phyloP scores from a whole-genome alignment of 92 coral and sea anemone genomes.

The Siderastrea radians region DNA sequence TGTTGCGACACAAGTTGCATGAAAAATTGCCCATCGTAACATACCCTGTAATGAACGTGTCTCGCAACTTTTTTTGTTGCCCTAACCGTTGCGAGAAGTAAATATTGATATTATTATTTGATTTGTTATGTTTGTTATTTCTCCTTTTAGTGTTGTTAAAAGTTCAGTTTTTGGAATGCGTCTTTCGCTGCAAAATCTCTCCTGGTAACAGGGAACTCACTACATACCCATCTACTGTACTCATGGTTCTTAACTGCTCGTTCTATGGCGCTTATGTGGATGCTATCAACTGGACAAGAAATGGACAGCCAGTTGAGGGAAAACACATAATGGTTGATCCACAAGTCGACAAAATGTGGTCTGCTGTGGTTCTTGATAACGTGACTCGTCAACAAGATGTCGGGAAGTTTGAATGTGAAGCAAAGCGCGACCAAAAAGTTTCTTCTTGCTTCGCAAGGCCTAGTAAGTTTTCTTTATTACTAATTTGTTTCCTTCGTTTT shows the following conservation, averaged over 20 bases:
- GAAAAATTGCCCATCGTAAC: too few species aligned
- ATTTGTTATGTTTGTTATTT: neutral
- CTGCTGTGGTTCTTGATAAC: slow-evolving; percentile 6
- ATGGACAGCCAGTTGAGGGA: neutral
- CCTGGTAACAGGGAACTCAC: slow-evolving; percentile 6
- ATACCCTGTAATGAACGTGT: too few species aligned
- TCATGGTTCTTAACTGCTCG: slow-evolving; percentile 28
- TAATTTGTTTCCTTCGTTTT: neutral
- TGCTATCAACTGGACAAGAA: slow-evolving; percentile 3
- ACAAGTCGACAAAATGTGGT: slow-evolving; percentile 1
- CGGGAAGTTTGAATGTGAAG: neutral
- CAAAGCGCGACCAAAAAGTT: neutral
- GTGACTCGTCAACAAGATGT: neutral
- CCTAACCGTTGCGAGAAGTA: too few species aligned
- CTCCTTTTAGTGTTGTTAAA: neutral
- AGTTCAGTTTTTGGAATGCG: neutral
- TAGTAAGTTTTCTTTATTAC: neutral
- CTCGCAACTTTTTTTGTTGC: too few species aligned
- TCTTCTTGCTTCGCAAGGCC: slow-evolving; percentile 5
- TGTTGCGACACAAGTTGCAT: too few species aligned
- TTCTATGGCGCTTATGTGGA: neutral
- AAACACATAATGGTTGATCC: neutral
- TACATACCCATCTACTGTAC: neutral
- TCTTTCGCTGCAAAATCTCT: slow-evolving; percentile 1
- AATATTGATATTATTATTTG: too few species aligned